Evolutionary conservation across 2,113 vertebrate genomes (phyloP).

Genomic region (Neomonachus schauinslandi): DNA sequence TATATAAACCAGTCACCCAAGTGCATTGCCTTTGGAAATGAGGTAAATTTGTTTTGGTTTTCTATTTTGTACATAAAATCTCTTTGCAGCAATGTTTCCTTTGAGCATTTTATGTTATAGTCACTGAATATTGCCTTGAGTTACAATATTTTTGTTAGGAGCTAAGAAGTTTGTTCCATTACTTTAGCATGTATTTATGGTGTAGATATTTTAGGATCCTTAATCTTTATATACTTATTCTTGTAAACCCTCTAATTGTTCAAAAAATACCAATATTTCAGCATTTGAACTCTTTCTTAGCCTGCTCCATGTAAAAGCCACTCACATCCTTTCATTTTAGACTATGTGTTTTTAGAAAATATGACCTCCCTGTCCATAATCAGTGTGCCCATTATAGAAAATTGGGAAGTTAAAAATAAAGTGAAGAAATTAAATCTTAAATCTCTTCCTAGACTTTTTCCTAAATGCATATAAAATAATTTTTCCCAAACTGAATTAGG

Average conservation of each 20-base stretch:
- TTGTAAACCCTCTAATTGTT: not conserved
- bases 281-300: not conserved
- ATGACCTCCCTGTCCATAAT: not conserved
- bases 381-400: not conserved
- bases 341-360: not conserved
- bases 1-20: slow-evolving; percentile 86
- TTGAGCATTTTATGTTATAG: not conserved
- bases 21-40: slow-evolving; percentile 89
- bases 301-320: not conserved
- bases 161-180: not conserved
- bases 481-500: not conserved
- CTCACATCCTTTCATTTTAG: slow-evolving; percentile 21
- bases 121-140: not conserved
- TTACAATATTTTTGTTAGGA: not conserved
- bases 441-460: not conserved
- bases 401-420: not conserved
- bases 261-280: not conserved
- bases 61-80: not conserved
- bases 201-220: not conserved
- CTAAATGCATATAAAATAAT: not conserved
- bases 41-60: slow-evolving; percentile 83
- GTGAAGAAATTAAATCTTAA: slow-evolving; percentile 22
- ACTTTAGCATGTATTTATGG: not conserved
- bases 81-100: not conserved
- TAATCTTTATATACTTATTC: not conserved